Evolutionary conservation across 2,888 invertebrate species (phyloP).

Genomic region (Biston betularia): DNA sequence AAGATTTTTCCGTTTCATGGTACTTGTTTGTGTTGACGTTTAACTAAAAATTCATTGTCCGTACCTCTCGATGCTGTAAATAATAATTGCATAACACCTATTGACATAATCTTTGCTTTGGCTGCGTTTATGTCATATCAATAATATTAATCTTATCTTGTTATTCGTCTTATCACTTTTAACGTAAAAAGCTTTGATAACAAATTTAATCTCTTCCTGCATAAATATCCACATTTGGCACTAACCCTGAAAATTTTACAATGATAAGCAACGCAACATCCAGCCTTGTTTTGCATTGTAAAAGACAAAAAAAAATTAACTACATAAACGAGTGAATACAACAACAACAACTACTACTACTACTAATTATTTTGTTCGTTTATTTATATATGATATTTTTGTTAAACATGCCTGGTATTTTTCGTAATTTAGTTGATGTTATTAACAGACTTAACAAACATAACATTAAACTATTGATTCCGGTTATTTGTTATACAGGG

Average conservation of each 20-base stretch:
- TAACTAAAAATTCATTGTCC: slow-evolving; percentile 23
- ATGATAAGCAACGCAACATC: slow-evolving; percentile 3
- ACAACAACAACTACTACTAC: too few relatives aligned
- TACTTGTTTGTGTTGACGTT: slow-evolving; percentile 31
- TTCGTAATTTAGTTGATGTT: too few relatives aligned
- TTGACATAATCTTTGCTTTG: slow-evolving; percentile 40
- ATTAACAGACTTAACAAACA: too few relatives aligned
- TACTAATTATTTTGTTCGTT: too few relatives aligned
- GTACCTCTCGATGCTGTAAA: slow-evolving; percentile 29
- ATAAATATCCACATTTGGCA: slow-evolving; percentile 16
- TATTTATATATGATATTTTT: too few relatives aligned
- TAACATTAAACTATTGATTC: too few relatives aligned
- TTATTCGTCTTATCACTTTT: slow-evolving; percentile 38
- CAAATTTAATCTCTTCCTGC: slow-evolving; percentile 37
- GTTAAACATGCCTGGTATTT: too few relatives aligned
- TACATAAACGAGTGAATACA: too few relatives aligned
- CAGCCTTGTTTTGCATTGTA: background rate
- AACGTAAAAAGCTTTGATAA: slow-evolving; percentile 38
- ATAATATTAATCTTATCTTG: slow-evolving; percentile 39
- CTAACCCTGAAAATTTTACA: slow-evolving; percentile 19
- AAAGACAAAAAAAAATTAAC: too few relatives aligned
- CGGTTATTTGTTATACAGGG: too few relatives aligned
- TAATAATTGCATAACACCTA: slow-evolving; percentile 43
- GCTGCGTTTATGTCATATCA: slow-evolving; percentile 43
- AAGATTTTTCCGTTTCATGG: slow-evolving; percentile 10